Base-by-base conservation (phyloP, 1,140 invertebrate species). In the Drosophila dunni region DNA sequence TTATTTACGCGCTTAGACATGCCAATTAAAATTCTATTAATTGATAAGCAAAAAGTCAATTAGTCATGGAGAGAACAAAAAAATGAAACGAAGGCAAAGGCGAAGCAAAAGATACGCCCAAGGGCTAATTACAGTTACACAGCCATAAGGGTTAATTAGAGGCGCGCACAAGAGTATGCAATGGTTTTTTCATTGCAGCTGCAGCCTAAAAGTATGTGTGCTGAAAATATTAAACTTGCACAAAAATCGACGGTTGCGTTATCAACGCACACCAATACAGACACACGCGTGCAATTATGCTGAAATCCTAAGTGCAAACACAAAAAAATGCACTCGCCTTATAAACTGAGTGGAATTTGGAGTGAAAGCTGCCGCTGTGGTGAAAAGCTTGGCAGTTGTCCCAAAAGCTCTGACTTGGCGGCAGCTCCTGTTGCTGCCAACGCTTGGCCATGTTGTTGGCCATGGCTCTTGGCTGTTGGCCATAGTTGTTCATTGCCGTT, bases 11-110 rank as follows among this genome's bases (percentile, higher is more conserved):
- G 42, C 11, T 24, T 13, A 29, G 34, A 50, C 11, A 56, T 44
- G 51, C 58, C 83, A 53, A 88, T 88, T 86, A 82, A 83, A 86
- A 65, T 64, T 54, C 67, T 65, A 77, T 86, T 83, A 83, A 34
- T 29, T 74, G 82, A 88, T 86, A 88, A 88, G 79, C 20, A 53
- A 58, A 68, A 46, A 13, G 58, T 63, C 51, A 70, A 70, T 70
- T 70, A 75, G 72, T 64, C 72, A 70, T 46, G 45, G 44, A 34
- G 7, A 3, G 5, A 54, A 51, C 3, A 13, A 7, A 45, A 44
- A 45, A 15, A 45, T 13, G 6, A 15, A 45, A 45, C n/a, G 5
- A 29, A 11, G n/a, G n/a, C 24, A 6, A 29, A 29, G 24, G 24
- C 24, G 24, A 29, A 29, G 24, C 24, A 29, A 29, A 29, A 29